Conservation (phyloP, 1,140 invertebrate species). For the Bradynema listronoti region DNA sequence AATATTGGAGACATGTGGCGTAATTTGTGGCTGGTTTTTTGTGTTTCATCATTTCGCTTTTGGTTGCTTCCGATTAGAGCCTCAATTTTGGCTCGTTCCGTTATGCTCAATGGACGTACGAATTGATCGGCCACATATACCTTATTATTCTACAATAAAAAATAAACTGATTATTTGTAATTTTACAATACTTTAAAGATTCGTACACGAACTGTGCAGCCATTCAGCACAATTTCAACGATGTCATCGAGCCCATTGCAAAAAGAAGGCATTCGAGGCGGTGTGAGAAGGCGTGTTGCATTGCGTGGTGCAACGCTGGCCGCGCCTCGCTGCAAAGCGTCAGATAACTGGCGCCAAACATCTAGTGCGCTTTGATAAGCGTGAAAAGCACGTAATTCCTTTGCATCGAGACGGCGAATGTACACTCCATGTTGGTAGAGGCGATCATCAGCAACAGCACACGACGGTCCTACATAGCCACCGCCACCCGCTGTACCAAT, state of each 20-base stretch:
- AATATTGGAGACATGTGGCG: conserved; percentile 29
- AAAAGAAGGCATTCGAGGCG: conserved; percentile 17
- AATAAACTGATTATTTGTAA: conserved; percentile 7
- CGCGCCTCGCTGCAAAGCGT: not conserved
- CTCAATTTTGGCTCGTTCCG: conserved; percentile 18
- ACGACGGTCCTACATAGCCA: too few relatives aligned
- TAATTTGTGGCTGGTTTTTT: not conserved
- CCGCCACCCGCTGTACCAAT: too few relatives aligned
- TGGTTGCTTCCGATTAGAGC: not conserved
- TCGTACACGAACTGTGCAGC: conserved; percentile 21
- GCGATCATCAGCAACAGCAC: too few relatives aligned
- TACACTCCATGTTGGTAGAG: conserved; percentile 25
- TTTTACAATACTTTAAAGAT: not conserved
- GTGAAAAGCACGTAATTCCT: conserved; percentile 25
- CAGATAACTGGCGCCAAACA: conserved; percentile 8
- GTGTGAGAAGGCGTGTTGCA: not conserved
- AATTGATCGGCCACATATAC: conserved; percentile 31
- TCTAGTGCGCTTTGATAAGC: conserved; percentile 21
- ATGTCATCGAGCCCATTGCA: conserved; percentile 28
- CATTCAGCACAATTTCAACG: conserved; percentile 33
- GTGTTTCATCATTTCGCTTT: not conserved
- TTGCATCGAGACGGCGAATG: conserved; percentile 15
- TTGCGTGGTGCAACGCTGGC: not conserved
- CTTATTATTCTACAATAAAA: conserved; percentile 17
- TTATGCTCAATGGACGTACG: conserved; percentile 19